phyloP scores from a whole-genome alignment of 1,140 invertebrate species.

The Prorops nasuta region DNA sequence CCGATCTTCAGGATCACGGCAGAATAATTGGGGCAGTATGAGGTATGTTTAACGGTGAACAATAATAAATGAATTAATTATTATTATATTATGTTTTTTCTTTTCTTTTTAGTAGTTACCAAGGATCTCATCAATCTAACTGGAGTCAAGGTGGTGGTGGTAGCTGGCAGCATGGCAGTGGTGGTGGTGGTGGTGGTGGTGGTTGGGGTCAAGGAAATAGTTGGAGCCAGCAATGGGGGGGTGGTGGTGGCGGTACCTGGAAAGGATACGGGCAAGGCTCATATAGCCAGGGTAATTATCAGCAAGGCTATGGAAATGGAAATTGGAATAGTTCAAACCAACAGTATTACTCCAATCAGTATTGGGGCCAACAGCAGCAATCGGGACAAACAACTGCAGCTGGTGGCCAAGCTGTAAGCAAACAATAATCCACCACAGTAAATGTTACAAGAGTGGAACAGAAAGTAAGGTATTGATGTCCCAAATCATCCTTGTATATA shows the following conservation, averaged over 20 bases:
- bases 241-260: conserved; percentile 47
- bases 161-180: conserved; percentile 27
- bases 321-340: conserved; percentile 51
- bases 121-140: conserved; percentile 30
- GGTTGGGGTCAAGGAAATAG: conserved; percentile 34
- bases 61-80: not conserved
- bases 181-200: conserved; percentile 30
- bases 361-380: conserved; percentile 48
- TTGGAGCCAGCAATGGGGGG: too few relatives aligned
- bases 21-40: conserved; percentile 38
- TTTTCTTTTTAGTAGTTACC: conserved; percentile 33
- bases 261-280: conserved; percentile 44
- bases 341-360: conserved; percentile 55
- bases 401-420: conserved; percentile 46
- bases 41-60: conserved; percentile 25
- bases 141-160: conserved; percentile 15
- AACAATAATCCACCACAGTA: conserved; percentile 44
- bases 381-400: conserved; percentile 35
- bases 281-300: conserved; percentile 36
- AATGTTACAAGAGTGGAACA: conserved; percentile 37
- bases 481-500: conserved; percentile 20
- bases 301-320: conserved; percentile 49
- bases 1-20: conserved; percentile 24
- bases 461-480: conserved; percentile 42
- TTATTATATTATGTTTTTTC: too few relatives aligned